phyloP scores from a whole-genome alignment of 1,140 invertebrate genomes.

The Bursaphelenchus mucronatus region DNA sequence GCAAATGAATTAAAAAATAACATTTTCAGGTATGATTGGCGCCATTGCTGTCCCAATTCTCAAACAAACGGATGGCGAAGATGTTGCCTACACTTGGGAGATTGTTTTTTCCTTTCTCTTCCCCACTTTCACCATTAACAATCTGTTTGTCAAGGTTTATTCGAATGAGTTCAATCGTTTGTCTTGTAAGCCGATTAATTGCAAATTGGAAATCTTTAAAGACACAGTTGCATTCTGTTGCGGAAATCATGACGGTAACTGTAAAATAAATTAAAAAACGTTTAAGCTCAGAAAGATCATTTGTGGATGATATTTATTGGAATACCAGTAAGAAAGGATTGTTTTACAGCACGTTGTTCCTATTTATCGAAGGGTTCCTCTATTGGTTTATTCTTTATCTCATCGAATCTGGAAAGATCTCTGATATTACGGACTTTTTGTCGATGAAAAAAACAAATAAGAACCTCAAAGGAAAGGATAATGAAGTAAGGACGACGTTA shows the following conservation, averaged over 20 bases:
- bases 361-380: slow-evolving; percentile 47
- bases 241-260: slow-evolving; percentile 23
- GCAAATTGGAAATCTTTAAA: slow-evolving; percentile 19
- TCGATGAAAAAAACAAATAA: too few species aligned
- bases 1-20: too few species aligned
- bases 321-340: slow-evolving; percentile 32
- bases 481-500: background rate
- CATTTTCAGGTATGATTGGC: slow-evolving; percentile 48
- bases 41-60: slow-evolving; percentile 53
- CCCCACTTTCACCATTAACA: slow-evolving; percentile 45
- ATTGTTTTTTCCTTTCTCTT: slow-evolving; percentile 46
- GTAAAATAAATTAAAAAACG: slow-evolving; percentile 1
- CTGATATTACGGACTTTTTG: slow-evolving; percentile 8
- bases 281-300: slow-evolving; percentile 30
- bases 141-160: slow-evolving; percentile 41
- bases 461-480: too few species aligned
- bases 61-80: slow-evolving; percentile 30
- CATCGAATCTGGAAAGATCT: slow-evolving; percentile 36
- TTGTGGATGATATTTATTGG: slow-evolving; percentile 37
- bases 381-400: slow-evolving; percentile 43
- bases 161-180: slow-evolving; percentile 42
- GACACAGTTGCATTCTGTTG: slow-evolving; percentile 29
- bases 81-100: slow-evolving; percentile 36
- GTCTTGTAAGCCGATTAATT: slow-evolving; percentile 35
- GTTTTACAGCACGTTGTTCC: slow-evolving; percentile 34